Evolutionary conservation across 1,140 invertebrate genomes (phyloP).

Genomic region (Cherax destructor): DNA sequence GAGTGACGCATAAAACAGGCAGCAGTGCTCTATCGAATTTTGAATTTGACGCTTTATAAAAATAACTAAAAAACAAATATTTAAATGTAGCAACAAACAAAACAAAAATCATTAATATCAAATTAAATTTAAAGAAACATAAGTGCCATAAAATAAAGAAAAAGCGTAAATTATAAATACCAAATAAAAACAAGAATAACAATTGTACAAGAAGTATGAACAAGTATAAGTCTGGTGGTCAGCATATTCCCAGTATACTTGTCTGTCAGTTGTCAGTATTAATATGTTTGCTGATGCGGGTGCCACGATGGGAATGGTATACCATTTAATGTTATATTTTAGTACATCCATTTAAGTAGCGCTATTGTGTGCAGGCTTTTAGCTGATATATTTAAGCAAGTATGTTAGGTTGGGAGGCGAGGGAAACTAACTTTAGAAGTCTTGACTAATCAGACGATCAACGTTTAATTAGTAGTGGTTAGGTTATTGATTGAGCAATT

Average conservation of each 20-base stretch:
- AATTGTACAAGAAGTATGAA: not conserved
- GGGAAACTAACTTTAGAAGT: too few species aligned
- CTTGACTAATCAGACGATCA: too few species aligned
- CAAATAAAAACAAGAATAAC: slow-evolving; percentile 11
- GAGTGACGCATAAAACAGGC: too few species aligned
- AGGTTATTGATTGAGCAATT: not conserved
- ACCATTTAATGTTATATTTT: not conserved
- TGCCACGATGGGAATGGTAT: not conserved
- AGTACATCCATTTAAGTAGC: too few species aligned
- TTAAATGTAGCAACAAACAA: not conserved
- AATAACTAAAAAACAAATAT: not conserved
- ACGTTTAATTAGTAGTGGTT: not conserved
- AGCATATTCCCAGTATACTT: slow-evolving; percentile 8
- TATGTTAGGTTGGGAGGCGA: too few species aligned
- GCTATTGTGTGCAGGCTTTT: too few species aligned
- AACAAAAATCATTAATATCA: not conserved
- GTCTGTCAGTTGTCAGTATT: slow-evolving; percentile 17
- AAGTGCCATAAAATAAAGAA: not conserved
- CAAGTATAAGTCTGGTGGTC: slow-evolving; percentile 11
- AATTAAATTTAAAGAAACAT: not conserved
- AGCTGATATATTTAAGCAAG: too few species aligned
- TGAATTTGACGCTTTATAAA: too few species aligned
- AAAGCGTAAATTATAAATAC: not conserved
- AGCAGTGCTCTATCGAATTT: too few species aligned
- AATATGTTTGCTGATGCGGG: slow-evolving; percentile 2